Evolutionary conservation across 2,113 vertebrate genomes (phyloP).

Genomic region (Cottus gobio): DNA sequence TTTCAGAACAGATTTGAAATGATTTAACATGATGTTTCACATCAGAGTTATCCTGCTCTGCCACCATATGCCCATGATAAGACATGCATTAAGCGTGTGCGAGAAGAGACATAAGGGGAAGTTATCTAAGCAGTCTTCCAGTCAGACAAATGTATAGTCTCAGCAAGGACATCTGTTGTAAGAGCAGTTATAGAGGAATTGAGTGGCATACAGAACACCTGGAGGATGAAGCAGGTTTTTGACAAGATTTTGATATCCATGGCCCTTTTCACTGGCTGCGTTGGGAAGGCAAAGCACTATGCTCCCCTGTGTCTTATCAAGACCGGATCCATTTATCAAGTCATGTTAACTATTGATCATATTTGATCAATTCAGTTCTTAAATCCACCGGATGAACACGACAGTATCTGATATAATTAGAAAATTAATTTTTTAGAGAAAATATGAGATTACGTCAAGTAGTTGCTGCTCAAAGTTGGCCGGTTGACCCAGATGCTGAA

Average conservation of each 20-base stretch:
- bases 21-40: not conserved
- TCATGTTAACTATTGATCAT: not conserved
- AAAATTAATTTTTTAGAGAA: not conserved
- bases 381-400: not conserved
- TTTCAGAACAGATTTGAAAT: not conserved
- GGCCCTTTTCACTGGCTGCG: not conserved
- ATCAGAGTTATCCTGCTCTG: conserved; percentile 38
- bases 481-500: not conserved
- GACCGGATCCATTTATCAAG: not conserved
- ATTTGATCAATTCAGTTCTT: not conserved
- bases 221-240: conserved; percentile 6
- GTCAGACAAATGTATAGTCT: conserved; percentile 54
- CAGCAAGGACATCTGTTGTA: conserved; percentile 43
- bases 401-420: not conserved
- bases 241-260: not conserved
- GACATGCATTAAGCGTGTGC: conserved; percentile 45
- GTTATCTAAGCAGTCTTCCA: conserved; percentile 52
- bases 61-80: conserved; percentile 24
- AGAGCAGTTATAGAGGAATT: conserved; percentile 5
- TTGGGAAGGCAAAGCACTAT: not conserved
- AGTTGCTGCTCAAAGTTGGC: not conserved
- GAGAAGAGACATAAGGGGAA: conserved; percentile 24
- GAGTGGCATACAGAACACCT: conserved; percentile 23
- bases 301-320: not conserved
- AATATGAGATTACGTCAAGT: not conserved